Base-by-base conservation (phyloP, 2,797 vertebrate species). In the Sarcophilus harrisii region DNA sequence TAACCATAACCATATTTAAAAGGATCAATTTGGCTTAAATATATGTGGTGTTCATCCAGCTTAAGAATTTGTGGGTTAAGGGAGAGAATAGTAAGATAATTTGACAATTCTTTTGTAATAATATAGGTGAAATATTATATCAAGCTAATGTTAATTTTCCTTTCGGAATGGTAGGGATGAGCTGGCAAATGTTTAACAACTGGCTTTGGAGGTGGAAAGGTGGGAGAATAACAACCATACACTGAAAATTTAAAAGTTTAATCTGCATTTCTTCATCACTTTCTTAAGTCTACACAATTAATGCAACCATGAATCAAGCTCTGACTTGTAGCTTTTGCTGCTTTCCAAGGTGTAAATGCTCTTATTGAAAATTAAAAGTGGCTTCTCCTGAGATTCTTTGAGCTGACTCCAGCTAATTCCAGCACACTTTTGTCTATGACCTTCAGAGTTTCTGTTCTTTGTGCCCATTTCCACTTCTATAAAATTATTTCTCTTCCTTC, bases 91-190 rank as follows among this genome's bases (percentile, higher is more conserved):
- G 3, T 11, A 62, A 62, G 30, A 32, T 11, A 62, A 60, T 60
- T 60, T 30, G 29, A 32, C 60, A 62, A 66, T 66, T 18, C 62
- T 66, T n/a, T 66, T 66, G 32, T n/a, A n/a, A 14, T n/a, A 66
- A 66, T n/a, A 32, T 18, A 66, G 29, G 57, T 90, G 58, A 94
- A 93, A 73, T 92, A 54, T 89, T 94, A 90, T 54, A 38, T 54
- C 59, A 66, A 95, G 28, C 13, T 60, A 38, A 27, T 81, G 38
- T 91, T 92, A 94, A 55, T 73, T 66, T n/a, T 73, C 32, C n/a
- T 73, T 73, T 73, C 62, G 38, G 62, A 73, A 38, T 73, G 62
- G 32, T n/a, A 73, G 32, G 32, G 62, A n/a, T 73, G 5, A 73
- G 62, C 5, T n/a, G 62, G 32, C 62, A 66, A 66, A 66, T 66